A percentile compares a stretch with the other conserved stretches of the same genome.
Conservation (phyloP, 2,797 vertebrate species). For the Thalassophryne amazonica region DNA sequence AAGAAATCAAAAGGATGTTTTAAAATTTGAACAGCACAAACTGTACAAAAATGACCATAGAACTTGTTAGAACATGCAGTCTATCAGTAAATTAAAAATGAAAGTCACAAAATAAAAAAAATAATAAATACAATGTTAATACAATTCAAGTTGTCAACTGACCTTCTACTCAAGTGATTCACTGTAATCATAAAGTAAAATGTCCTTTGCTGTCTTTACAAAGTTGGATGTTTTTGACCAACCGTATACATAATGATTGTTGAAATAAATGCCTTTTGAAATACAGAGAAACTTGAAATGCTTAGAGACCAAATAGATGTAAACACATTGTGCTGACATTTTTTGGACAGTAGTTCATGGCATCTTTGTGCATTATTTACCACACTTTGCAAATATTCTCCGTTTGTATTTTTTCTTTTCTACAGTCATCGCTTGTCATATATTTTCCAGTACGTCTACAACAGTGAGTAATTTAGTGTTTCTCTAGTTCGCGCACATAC, state of each 20-base stretch:
- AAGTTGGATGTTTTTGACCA: conserved; percentile 50
- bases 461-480: conserved; percentile 80
- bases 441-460: conserved; percentile 41
- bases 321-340: conserved; percentile 84
- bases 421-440: conserved; percentile 63
- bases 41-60: conserved; percentile 67
- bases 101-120: conserved; percentile 61
- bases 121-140: conserved; percentile 75
- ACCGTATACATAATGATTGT: conserved; percentile 37
- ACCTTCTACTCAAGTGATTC: conserved; percentile 52
- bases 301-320: conserved; percentile 58
- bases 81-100: conserved; percentile 63
- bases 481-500: conserved; percentile 90
- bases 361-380: conserved; percentile 78
- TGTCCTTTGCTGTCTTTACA: conserved; percentile 18
- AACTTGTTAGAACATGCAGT: conserved; percentile 69
- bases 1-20: conserved; percentile 47
- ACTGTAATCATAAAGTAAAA: conserved; percentile 18
- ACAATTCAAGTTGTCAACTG: conserved; percentile 69
- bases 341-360: conserved; percentile 86
- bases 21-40: conserved; percentile 55
- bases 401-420: conserved; percentile 33
- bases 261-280: conserved; percentile 77
- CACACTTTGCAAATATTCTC: conserved; percentile 60
- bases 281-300: conserved; percentile 67